Evolutionary conservation across 2,888 invertebrate genomes (phyloP).

Genomic region (Drosophila niveifrons): DNA sequence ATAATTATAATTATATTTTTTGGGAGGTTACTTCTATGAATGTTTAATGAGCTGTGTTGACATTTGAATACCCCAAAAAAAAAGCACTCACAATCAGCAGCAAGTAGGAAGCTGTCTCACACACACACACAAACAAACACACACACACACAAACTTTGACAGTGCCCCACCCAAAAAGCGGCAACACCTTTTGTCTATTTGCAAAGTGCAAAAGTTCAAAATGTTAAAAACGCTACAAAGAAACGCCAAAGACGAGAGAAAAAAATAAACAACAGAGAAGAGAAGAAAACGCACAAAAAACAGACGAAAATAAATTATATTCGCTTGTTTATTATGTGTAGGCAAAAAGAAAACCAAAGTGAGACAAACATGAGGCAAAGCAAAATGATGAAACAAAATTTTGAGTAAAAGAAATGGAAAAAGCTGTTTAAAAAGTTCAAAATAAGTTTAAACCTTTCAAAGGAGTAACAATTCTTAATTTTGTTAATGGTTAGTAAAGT

Average conservation of each 20-base stretch:
- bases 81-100: slow-evolving; percentile 16
- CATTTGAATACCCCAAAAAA: slow-evolving; percentile 52
- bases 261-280: slow-evolving; percentile 6
- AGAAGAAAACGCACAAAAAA: slow-evolving; percentile 27
- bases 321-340: slow-evolving; percentile 53
- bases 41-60: slow-evolving; percentile 41
- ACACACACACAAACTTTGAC: neutral
- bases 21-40: slow-evolving; percentile 12
- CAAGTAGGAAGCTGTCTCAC: neutral
- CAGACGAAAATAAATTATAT: slow-evolving; percentile 65
- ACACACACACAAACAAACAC: neutral
- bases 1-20: neutral
- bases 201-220: slow-evolving; percentile 76
- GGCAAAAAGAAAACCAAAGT: slow-evolving; percentile 10
- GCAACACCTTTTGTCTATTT: slow-evolving; percentile 60
- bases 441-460: too few species aligned
- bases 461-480: too few species aligned
- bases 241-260: slow-evolving; percentile 41
- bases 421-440: neutral
- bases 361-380: slow-evolving; percentile 6
- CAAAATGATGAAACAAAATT: neutral
- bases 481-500: too few species aligned
- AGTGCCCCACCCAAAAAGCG: slow-evolving; percentile 26
- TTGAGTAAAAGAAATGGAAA: slow-evolving; percentile 3
- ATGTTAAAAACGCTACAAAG: slow-evolving; percentile 56